Base-by-base conservation (phyloP, 2,113 vertebrate genomes). In the Hippocampus comes region DNA sequence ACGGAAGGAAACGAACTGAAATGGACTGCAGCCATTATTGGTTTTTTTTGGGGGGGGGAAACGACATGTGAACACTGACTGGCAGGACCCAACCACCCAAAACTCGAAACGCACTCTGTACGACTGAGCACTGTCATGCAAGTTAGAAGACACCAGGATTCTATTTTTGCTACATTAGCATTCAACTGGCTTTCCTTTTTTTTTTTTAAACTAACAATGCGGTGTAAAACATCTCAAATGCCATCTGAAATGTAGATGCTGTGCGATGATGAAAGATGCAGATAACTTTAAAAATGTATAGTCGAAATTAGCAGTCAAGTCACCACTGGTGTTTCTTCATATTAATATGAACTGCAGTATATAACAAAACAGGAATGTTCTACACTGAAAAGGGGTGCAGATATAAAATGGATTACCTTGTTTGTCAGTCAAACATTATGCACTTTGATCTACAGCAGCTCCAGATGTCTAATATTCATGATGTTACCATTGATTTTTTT, bases 151-250 rank as follows among this genome's bases (percentile, higher is more conserved):
- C 82, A 70, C 25, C 68, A 74, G 86, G 87, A 83, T 73, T 82
- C 82, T 90, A 88, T 86, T 93, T 43, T 91, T 93, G 92, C 93
- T 93, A 93, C 88, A 90, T 94, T 92, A 94, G 91, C 93, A 93
- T 91, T 81, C 53, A 82, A 81, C 73, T 42, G 59, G 59, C 27
- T 30, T 34, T 30, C 14, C 4, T 65, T 5, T 56, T 74, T 82
- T 76, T 63, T n/a, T n/a, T n/a, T n/a, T n/a, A 3, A 67, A 87
- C 80, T 84, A 86, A 86, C 84, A 78, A 43, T 76, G 71, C 83
- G 85, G 86, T 4, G 43, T 67, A 46, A 85, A 76, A 80, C 25
- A 53, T 55, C 49, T 38, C 7, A 38, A 53, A 53, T 34, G 65
- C 76, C 75, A 72, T 75, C 63, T 57, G 63, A 4, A 53, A 15